Evolutionary conservation across 2,888 invertebrate genomes (phyloP), one percentile per base, ranked within the genome.

Genomic region (Dendrolimus houi): DNA sequence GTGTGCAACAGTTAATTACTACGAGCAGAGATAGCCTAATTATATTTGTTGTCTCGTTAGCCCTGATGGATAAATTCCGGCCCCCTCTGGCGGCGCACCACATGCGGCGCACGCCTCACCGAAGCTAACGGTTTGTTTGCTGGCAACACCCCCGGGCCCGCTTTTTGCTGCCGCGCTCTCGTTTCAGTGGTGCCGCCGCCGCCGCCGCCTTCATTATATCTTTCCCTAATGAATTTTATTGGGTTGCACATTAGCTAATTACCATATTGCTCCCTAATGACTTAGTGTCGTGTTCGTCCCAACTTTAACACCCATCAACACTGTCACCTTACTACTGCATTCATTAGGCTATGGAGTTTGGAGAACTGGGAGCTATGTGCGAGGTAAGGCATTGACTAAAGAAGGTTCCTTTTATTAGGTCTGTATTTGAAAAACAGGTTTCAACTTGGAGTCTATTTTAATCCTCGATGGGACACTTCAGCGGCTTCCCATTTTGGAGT

Each of bases 81-180:
- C 56, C 52, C 59, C 56, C 55, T 64, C 64, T 60, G 61, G 60
- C 58, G 59, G 62, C 57, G 62, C 61, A 58, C 60, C 54, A 61
- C 66, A 64, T 55, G 63, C 57, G 61, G 60, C 57, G 62, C 62
- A 55, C 67, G 69, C 63, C 69, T 70, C 75, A 68, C 58, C 64
- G 70, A 66, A 67, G 60, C 57, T 77, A 71, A 80, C 79, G 81
- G 80, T 79, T 78, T 79, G 79, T 79, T 78, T 69, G 74, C 60
- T 59, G 56, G 60, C 59, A 57, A 57, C 63, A 61, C 58, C 58
- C 53, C 13, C 56, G 52, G 47, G 9, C 17, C 57, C 52, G 52
- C 54, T 52, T 14, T 54, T 29, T 29, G 17, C 40, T 54, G 58
- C 68, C 47, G 47, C 47, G 58, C 55, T 52, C 56, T 12, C 54